Conservation (phyloP, 2,888 invertebrate species). For the Quadroppia sp. region DNA sequence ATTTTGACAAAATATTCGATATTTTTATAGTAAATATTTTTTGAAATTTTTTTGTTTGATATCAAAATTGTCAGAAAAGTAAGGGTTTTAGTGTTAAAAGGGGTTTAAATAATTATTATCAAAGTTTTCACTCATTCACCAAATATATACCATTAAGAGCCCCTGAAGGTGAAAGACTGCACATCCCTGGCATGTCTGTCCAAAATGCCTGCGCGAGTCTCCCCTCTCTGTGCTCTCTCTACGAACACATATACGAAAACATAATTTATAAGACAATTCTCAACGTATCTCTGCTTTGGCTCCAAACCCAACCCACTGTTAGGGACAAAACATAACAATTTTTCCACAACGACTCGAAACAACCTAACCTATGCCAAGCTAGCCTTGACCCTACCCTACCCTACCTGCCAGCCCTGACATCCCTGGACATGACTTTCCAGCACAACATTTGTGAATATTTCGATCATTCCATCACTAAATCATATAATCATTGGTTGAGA, state of each 20-base stretch:
- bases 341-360: neutral
- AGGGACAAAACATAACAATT: neutral
- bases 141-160: too few relatives aligned
- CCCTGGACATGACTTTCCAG: neutral
- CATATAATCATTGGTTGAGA: too few relatives aligned
- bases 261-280: conserved; percentile 14
- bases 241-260: neutral
- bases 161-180: too few relatives aligned
- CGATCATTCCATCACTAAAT: neutral
- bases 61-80: too few relatives aligned
- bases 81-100: too few relatives aligned
- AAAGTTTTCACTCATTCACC: too few relatives aligned
- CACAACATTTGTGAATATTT: neutral
- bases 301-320: conserved; percentile 10
- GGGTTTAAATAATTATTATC: too few relatives aligned
- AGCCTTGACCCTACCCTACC: conserved; percentile 13
- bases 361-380: neutral
- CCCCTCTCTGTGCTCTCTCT: neutral
- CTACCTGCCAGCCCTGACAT: too few relatives aligned
- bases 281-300: conserved; percentile 2
- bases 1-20: too few relatives aligned
- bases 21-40: too few relatives aligned
- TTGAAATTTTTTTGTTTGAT: too few relatives aligned
- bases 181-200: neutral
- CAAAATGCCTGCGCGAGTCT: neutral